A percentile compares a stretch with the other conserved stretches of the same genome.
These are phyloP conservation scores for Meloe dianella DNA, from an alignment of 2,888 invertebrate species.

Conservation along the genomic window DNA sequence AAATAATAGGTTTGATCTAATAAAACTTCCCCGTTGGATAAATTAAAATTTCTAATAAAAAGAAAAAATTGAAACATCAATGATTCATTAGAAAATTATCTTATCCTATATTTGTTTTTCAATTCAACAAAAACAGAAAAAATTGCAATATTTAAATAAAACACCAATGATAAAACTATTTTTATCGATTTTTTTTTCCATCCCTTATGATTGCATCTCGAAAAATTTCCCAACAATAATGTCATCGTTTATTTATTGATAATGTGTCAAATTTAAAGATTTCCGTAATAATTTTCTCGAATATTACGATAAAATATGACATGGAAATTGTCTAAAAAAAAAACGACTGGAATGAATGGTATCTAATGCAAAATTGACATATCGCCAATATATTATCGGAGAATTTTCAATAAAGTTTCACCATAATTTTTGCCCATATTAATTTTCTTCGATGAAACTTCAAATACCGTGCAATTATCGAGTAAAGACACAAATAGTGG, in stretches of 20 bases:
- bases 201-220: background rate
- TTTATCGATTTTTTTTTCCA: background rate
- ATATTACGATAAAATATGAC: background rate
- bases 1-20: conserved; percentile 8
- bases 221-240: background rate
- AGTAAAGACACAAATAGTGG: too few relatives aligned
- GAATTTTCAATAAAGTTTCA: background rate
- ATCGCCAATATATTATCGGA: background rate
- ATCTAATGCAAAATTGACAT: conserved; percentile 8
- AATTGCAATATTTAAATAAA: background rate
- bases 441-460: too few relatives aligned
- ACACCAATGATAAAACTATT: background rate
- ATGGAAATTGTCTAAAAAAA: background rate
- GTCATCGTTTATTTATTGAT: background rate
- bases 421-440: background rate
- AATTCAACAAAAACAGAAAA: background rate
- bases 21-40: background rate
- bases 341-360: too few relatives aligned
- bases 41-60: background rate
- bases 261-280: background rate
- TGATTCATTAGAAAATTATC: background rate
- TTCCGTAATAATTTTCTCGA: background rate
- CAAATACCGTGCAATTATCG: too few relatives aligned
- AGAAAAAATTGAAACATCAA: background rate
- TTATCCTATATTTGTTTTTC: background rate